These are phyloP conservation scores for Marmota monax DNA, from an alignment of 2,113 vertebrate species.

Conservation along the genomic window DNA sequence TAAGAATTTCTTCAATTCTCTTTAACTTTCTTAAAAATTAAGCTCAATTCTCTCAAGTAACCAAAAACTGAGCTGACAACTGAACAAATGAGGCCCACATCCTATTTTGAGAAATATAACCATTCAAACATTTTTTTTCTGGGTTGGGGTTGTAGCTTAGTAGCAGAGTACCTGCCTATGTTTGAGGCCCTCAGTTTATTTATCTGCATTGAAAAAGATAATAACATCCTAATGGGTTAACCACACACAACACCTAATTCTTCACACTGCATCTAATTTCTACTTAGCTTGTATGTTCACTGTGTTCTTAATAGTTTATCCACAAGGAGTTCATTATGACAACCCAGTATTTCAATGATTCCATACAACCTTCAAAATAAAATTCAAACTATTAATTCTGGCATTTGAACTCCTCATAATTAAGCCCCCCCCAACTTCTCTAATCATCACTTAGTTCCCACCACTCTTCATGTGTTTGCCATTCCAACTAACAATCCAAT, in stretches of 20 bases:
- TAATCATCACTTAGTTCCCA: neutral
- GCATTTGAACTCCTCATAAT: too few species aligned
- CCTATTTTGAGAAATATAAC: neutral
- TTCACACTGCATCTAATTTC: neutral
- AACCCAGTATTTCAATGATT: neutral
- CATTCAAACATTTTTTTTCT: neutral
- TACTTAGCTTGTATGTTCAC: neutral
- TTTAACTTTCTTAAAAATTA: neutral
- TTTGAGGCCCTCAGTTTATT: neutral
- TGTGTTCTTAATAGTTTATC: neutral
- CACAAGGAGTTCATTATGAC: neutral
- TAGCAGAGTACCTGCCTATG: neutral
- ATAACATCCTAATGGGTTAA: neutral
- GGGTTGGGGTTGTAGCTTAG: neutral
- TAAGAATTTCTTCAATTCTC: slow-evolving; percentile 25
- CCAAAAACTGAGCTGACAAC: neutral
- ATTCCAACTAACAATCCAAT: neutral
- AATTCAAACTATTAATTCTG: neutral
- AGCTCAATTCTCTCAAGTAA: neutral
- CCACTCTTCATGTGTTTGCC: neutral
- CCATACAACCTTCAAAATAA: neutral
- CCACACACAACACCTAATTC: neutral
- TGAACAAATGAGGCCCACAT: neutral
- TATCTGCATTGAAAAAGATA: neutral
- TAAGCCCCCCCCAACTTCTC: neutral